These are phyloP conservation scores for Aspidiotus rigidus DNA, from an alignment of 2,888 invertebrate genomes.

Conservation along the genomic window DNA sequence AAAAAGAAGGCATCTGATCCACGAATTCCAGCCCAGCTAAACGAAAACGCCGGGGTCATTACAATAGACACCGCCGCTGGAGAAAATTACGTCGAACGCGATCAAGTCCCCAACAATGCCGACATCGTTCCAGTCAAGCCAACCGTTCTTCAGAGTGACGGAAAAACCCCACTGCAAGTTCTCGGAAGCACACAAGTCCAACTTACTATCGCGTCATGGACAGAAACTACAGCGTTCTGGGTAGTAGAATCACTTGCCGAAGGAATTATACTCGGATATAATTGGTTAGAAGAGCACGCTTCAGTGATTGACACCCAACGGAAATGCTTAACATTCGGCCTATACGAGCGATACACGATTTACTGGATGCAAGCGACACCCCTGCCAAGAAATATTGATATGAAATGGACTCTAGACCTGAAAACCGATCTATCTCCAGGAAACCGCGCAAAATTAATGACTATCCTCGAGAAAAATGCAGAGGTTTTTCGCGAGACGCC, in stretches of 20 bases:
- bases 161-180: not conserved
- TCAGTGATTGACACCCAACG: not conserved
- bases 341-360: not conserved
- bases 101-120: not conserved
- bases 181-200: not conserved
- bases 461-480: not conserved
- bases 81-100: not conserved
- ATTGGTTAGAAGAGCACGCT: not conserved
- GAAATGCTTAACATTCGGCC: not conserved
- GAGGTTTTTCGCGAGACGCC: not conserved
- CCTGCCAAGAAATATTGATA: not conserved
- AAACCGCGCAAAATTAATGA: not conserved
- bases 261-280: not conserved
- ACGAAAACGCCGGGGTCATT: not conserved
- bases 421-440: not conserved
- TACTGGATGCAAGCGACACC: not conserved
- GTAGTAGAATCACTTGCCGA: not conserved
- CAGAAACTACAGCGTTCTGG: not conserved
- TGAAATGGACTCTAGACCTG: not conserved
- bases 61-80: not conserved
- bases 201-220: not conserved
- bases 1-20: not conserved
- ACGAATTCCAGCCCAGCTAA: not conserved
- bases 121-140: not conserved
- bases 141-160: not conserved